phyloP scores from a whole-genome alignment of 2,113 vertebrate species.

The Sigmodon hispidus region DNA sequence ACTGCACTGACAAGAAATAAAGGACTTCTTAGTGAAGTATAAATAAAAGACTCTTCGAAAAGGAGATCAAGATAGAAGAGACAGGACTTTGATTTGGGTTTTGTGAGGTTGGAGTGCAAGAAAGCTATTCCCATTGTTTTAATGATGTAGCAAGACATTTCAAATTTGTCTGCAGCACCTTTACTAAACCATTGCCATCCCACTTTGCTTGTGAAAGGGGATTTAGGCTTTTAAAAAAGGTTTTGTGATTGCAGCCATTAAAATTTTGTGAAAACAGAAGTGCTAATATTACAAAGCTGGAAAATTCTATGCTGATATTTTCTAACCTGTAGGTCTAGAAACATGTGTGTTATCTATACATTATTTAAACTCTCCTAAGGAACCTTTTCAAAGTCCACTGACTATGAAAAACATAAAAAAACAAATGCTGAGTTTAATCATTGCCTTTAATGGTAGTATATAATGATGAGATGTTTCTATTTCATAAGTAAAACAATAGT shows the following conservation, averaged over 20 bases:
- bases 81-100: conserved; percentile 61
- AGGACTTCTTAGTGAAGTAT: conserved; percentile 60
- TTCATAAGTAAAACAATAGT: neutral
- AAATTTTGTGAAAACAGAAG: neutral
- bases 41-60: conserved; percentile 62
- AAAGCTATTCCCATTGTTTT: neutral
- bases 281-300: neutral
- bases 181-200: neutral
- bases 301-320: neutral
- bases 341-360: neutral
- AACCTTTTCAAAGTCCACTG: conserved; percentile 3
- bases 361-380: conserved; percentile 29
- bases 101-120: conserved; percentile 7
- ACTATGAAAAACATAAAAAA: neutral
- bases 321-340: neutral
- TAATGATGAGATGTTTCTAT: neutral
- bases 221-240: conserved; percentile 7
- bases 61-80: neutral
- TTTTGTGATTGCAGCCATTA: neutral
- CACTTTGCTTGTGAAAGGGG: conserved; percentile 15
- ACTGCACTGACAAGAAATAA: conserved; percentile 66
- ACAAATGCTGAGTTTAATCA: conserved; percentile 9
- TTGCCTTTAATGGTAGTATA: conserved; percentile 2
- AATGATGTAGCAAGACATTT: conserved; percentile 19
- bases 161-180: neutral